These are phyloP conservation scores for Paracyclopina nana DNA, from an alignment of 1,140 invertebrate genomes.

Conservation along the genomic window DNA sequence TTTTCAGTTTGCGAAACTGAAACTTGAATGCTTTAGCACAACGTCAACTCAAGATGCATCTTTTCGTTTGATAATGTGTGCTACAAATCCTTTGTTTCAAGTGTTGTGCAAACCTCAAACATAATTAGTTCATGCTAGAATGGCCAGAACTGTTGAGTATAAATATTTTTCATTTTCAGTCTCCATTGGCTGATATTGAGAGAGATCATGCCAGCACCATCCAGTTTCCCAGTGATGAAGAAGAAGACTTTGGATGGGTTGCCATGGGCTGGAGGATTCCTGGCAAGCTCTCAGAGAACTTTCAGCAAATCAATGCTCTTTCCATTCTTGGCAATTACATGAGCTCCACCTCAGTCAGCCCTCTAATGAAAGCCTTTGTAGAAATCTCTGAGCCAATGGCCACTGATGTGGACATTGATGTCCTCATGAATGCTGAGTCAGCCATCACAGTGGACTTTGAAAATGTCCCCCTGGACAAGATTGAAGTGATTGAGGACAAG, in stretches of 20 bases:
- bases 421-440: conserved; percentile 1
- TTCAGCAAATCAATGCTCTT: background rate
- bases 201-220: too few species aligned
- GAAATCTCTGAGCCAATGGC: conserved; percentile 2
- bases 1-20: too few species aligned
- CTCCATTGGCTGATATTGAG: too few species aligned
- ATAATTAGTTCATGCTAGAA: too few species aligned
- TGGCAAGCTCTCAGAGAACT: background rate
- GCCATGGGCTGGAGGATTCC: conserved; percentile 9
- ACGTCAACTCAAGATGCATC: too few species aligned
- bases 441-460: conserved; percentile 7
- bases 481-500: background rate
- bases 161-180: too few species aligned
- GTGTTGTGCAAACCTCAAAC: too few species aligned
- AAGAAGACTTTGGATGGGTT: background rate
- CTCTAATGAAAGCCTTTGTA: conserved; percentile 6
- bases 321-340: background rate
- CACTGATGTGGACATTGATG: background rate
- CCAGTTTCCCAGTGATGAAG: background rate
- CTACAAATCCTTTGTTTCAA: too few species aligned
- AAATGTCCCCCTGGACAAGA: conserved; percentile 11
- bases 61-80: too few species aligned
- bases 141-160: too few species aligned
- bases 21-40: too few species aligned
- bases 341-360: background rate